phyloP scores from a whole-genome alignment of 2,113 vertebrate species.

The Apodemus speciosus region DNA sequence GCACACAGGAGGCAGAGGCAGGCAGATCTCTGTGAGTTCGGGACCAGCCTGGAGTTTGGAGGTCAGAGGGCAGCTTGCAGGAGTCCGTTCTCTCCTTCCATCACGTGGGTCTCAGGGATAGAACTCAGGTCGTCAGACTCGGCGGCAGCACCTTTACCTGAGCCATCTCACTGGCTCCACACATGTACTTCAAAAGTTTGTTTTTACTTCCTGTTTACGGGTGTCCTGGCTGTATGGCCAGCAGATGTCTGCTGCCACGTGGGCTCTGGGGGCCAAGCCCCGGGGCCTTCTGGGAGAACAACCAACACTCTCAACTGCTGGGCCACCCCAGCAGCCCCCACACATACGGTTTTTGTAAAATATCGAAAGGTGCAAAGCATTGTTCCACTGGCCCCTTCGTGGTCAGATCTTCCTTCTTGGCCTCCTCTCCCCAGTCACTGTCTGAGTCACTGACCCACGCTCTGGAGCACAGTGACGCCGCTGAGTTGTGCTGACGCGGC shows the following conservation, averaged over 20 bases:
- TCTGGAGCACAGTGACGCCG: not conserved
- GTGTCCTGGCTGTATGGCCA: not conserved
- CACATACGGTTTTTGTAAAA: not conserved
- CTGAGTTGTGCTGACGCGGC: not conserved
- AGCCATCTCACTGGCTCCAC: not conserved
- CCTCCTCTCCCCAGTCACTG: not conserved
- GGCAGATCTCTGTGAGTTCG: too few species aligned
- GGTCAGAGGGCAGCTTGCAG: not conserved
- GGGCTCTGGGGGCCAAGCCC: not conserved
- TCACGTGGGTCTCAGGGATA: not conserved
- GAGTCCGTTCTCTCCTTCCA: not conserved
- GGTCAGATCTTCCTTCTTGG: not conserved
- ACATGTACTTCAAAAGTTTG: not conserved
- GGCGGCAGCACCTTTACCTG: not conserved
- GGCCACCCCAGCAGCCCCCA: not conserved
- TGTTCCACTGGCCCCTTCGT: not conserved
- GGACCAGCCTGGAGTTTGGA: not conserved
- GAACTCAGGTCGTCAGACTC: not conserved
- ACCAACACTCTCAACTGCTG: not conserved
- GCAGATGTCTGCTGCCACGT: not conserved
- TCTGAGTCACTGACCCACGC: conserved; percentile 54
- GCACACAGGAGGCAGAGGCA: too few species aligned
- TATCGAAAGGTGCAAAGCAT: not conserved
- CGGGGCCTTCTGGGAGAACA: not conserved
- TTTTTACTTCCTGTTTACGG: not conserved